These are phyloP conservation scores for Berghia stephanieae DNA, from an alignment of 1,140 invertebrate genomes.

Conservation along the genomic window DNA sequence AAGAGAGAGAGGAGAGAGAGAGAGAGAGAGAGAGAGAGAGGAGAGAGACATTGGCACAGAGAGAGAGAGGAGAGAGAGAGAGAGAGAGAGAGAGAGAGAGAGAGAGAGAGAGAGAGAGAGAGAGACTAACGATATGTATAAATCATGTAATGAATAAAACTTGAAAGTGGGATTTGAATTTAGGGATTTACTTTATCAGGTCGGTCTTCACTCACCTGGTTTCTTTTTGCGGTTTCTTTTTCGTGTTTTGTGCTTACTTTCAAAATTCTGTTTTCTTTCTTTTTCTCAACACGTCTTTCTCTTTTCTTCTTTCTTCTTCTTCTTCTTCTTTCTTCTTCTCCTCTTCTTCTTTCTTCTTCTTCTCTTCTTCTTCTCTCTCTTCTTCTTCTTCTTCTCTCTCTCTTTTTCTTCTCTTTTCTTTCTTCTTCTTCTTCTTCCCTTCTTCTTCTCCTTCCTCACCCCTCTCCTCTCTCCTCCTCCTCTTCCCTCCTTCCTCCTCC, in stretches of 20 bases:
- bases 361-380: not conserved
- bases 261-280: not conserved
- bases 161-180: not conserved
- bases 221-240: not conserved
- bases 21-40: not conserved
- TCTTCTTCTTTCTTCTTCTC: not conserved
- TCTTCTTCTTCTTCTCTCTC: not conserved
- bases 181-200: not conserved
- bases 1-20: not conserved
- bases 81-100: slow-evolving; percentile 4
- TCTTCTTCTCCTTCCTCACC: not conserved
- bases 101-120: no score
- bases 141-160: not conserved
- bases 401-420: not conserved
- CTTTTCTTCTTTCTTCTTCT: not conserved
- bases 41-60: not conserved
- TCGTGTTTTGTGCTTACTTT: not conserved
- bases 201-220: not conserved
- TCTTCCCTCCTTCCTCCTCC: not conserved
- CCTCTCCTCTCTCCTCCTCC: not conserved
- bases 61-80: not conserved
- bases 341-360: not conserved
- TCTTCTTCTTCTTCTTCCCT: not conserved
- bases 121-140: not conserved
- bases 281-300: not conserved